A percentile compares a stretch with the other conserved stretches of the same genome.
Evolutionary conservation across 2,888 invertebrate genomes (phyloP).

Genomic region (Litoditis marina): DNA sequence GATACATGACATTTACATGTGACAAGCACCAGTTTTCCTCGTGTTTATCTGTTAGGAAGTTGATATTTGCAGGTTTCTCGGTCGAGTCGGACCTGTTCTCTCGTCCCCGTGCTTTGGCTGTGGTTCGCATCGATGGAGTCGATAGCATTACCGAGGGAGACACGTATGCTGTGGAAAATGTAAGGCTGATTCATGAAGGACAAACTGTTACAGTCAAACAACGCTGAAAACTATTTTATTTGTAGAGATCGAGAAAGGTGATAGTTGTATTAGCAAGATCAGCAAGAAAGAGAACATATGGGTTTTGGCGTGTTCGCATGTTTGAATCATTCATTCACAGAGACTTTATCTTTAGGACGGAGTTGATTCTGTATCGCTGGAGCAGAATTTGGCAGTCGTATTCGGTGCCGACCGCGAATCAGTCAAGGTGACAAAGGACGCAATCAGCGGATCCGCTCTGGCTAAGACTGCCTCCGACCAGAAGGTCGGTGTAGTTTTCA

Average conservation of each 20-base stretch:
- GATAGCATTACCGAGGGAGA: slow-evolving; percentile 23
- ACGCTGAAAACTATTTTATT: too few relatives aligned
- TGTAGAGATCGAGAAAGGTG: too few relatives aligned
- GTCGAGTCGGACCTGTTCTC: slow-evolving; percentile 33
- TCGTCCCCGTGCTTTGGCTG: slow-evolving; percentile 35
- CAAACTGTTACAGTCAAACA: too few relatives aligned
- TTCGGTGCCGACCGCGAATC: slow-evolving; percentile 36
- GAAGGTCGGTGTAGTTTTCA: too few relatives aligned
- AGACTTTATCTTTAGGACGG: slow-evolving; percentile 16
- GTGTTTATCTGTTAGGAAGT: too few relatives aligned
- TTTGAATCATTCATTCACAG: neutral
- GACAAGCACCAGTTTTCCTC: too few relatives aligned
- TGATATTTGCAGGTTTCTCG: slow-evolving; percentile 23
- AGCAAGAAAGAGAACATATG: too few relatives aligned
- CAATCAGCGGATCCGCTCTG: slow-evolving; percentile 33
- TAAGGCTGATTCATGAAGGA: too few relatives aligned
- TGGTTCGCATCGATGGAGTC: slow-evolving; percentile 26
- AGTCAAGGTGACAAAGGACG: slow-evolving; percentile 27
- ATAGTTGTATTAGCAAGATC: too few relatives aligned
- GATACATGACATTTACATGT: too few relatives aligned
- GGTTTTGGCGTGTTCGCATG: neutral
- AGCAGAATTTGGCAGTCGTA: slow-evolving; percentile 27
- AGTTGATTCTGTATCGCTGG: slow-evolving; percentile 23
- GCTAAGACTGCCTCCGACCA: slow-evolving; percentile 27
- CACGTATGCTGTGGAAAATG: slow-evolving; percentile 20